These are phyloP conservation scores for Macrobrachium rosenbergii DNA, from an alignment of 1,140 invertebrate species.

Conservation along the genomic window DNA sequence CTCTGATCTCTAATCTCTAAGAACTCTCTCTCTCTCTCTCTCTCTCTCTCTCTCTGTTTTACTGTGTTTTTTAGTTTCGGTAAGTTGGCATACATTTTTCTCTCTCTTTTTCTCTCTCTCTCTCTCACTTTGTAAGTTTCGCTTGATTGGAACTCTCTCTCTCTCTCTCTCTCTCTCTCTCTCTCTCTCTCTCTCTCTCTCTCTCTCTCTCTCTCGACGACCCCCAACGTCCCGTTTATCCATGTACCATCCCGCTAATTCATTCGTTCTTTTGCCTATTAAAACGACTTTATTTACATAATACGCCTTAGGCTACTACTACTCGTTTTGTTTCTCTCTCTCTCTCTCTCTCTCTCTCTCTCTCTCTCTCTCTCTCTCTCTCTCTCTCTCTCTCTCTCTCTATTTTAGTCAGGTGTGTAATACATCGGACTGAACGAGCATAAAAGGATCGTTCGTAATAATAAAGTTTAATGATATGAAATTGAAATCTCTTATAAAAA, in stretches of 20 bases:
- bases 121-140: too few species aligned
- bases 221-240: not conserved
- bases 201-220: constrained; percentile 1
- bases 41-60: not conserved
- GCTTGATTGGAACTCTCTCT: too few species aligned
- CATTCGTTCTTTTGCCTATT: not conserved
- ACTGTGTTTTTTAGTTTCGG: too few species aligned
- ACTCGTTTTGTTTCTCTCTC: not conserved
- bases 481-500: too few species aligned
- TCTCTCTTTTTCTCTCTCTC: too few species aligned
- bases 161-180: not conserved
- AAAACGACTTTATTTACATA: too few species aligned
- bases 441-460: too few species aligned
- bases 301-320: too few species aligned
- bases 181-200: not conserved
- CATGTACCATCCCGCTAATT: constrained; percentile 3
- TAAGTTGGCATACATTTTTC: too few species aligned
- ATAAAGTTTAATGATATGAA: too few species aligned
- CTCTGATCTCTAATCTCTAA: not conserved
- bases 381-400: constrained; percentile 23
- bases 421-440: not conserved
- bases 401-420: not conserved
- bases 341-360: constrained; percentile 24
- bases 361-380: constrained; percentile 34
- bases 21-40: not conserved